Conservation (phyloP, 2,113 vertebrate genomes). For the Tachysurus vachellii region DNA sequence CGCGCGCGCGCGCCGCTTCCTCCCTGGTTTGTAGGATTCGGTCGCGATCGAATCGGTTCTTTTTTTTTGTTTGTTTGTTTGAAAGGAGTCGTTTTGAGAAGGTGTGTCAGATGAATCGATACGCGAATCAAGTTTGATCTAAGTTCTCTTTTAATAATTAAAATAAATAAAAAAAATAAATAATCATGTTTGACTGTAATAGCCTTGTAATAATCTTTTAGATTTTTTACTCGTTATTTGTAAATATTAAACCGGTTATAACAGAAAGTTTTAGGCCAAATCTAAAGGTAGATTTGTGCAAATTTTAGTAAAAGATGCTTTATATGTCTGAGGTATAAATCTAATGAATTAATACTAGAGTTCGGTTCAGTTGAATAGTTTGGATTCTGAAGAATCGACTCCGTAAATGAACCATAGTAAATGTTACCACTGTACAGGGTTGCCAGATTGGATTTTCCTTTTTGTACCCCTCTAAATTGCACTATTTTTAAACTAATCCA, state of each 20-base stretch:
- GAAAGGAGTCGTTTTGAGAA: background rate
- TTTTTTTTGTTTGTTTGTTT: background rate
- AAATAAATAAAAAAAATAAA: too few relatives aligned
- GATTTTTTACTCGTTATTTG: background rate
- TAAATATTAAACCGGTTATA: background rate
- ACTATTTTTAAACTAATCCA: background rate
- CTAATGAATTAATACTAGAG: background rate
- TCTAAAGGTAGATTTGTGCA: background rate
- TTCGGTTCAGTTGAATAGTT: background rate
- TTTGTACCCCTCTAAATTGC: background rate
- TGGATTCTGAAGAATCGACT: slow-evolving; percentile 3
- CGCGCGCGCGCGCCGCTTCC: slow-evolving; percentile 27
- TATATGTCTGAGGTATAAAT: background rate
- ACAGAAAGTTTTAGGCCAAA: background rate
- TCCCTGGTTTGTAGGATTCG: background rate
- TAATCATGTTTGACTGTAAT: background rate
- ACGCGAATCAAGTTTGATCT: background rate
- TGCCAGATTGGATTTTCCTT: background rate
- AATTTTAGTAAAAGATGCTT: background rate
- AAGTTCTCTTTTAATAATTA: too few relatives aligned
- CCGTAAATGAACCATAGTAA: background rate
- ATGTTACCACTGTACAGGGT: background rate
- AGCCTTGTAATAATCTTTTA: background rate
- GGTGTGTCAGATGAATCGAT: background rate
- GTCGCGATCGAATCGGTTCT: background rate